A percentile compares a stretch with the other conserved stretches of the same genome.
Evolutionary conservation across 2,888 invertebrate genomes (phyloP).

Genomic region (Agonopterix alstromeriana): DNA sequence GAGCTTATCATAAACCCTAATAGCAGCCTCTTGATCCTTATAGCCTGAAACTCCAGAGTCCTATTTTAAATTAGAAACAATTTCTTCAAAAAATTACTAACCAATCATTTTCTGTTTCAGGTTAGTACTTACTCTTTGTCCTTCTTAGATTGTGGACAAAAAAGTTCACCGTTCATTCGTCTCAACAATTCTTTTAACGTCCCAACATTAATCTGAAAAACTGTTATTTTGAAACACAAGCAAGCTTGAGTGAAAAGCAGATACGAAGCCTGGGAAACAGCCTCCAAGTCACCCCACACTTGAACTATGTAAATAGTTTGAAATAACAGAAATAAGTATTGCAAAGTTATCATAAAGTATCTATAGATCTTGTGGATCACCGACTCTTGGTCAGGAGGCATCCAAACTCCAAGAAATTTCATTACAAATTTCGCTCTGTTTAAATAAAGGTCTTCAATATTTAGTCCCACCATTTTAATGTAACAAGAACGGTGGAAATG

Average conservation of each 20-base stretch:
- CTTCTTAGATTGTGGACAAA: constrained; percentile 32
- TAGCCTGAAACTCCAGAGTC: constrained; percentile 43
- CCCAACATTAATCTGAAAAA: constrained; percentile 43
- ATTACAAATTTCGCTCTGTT: constrained; percentile 56
- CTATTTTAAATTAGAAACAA: constrained; percentile 19
- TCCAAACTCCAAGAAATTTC: constrained; percentile 59
- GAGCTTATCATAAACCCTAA: constrained; percentile 55
- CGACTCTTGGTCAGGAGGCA: constrained; percentile 33
- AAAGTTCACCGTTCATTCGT: constrained; percentile 46
- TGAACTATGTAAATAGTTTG: constrained; percentile 52
- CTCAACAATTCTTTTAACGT: constrained; percentile 34
- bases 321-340: constrained; percentile 52
- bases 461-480: too few relatives aligned
- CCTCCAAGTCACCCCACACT: constrained; percentile 61
- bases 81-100: background rate
- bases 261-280: constrained; percentile 56
- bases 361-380: constrained; percentile 29
- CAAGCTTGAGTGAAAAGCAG: constrained; percentile 61
- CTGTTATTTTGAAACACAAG: constrained; percentile 58
- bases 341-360: constrained; percentile 42
- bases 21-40: constrained; percentile 46
- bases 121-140: constrained; percentile 41
- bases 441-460: constrained; percentile 41
- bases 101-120: background rate
- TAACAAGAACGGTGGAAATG: too few relatives aligned